These are phyloP conservation scores for Edolisoma coerulescens DNA, from an alignment of 2,113 vertebrate species.

Conservation along the genomic window DNA sequence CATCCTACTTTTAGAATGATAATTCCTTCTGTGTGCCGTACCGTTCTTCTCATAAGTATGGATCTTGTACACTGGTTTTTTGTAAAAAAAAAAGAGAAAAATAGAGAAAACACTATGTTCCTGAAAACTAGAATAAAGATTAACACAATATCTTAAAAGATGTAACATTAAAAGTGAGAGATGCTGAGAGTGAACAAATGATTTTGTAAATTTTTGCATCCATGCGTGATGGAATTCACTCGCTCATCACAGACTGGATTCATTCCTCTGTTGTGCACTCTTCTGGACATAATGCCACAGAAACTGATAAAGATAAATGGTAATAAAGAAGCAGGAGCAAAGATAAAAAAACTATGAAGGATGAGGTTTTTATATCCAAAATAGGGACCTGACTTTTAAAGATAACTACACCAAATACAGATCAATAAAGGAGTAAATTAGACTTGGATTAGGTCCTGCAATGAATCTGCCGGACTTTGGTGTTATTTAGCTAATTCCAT, in stretches of 20 bases:
- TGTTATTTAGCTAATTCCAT: neutral
- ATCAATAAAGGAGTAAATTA: slow-evolving; percentile 34
- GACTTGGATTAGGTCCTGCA: neutral
- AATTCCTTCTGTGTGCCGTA: neutral
- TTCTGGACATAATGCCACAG: neutral
- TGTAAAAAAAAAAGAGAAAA: neutral
- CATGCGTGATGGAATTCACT: accelerated
- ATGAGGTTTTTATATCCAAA: slow-evolving; percentile 10
- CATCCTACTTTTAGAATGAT: neutral
- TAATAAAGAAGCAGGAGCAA: neutral
- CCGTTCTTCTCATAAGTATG: neutral
- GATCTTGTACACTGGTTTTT: neutral
- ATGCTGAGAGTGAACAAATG: neutral
- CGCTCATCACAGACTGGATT: neutral
- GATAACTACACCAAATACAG: neutral
- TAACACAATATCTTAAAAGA: neutral
- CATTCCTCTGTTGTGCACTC: neutral
- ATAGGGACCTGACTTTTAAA: neutral
- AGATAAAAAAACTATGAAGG: neutral
- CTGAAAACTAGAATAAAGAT: neutral
- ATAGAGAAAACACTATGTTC: neutral
- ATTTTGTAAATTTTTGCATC: neutral
- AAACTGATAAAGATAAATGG: slow-evolving; percentile 24
- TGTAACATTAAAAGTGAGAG: neutral
- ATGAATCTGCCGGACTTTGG: neutral